A percentile compares a stretch with the other conserved stretches of the same genome.
These are phyloP conservation scores for Dendrocincla fuliginosa DNA, from an alignment of 2,797 vertebrate species.

Conservation along the genomic window DNA sequence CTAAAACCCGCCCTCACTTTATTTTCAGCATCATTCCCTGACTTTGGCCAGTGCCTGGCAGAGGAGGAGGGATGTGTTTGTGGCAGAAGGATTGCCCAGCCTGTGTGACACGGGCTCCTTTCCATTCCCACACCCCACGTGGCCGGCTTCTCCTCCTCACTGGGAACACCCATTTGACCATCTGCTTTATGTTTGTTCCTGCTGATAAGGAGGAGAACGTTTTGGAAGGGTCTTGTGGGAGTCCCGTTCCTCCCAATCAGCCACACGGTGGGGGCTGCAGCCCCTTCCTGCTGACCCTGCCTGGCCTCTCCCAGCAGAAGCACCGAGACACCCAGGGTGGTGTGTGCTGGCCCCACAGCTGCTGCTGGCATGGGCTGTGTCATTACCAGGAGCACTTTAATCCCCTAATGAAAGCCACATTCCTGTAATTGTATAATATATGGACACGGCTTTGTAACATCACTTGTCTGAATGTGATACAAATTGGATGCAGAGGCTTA, in stretches of 20 bases:
- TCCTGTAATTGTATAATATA: conserved; percentile 14
- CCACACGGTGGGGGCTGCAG: neutral
- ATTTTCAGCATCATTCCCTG: neutral
- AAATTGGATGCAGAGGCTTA: conserved; percentile 48
- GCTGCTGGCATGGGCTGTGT: neutral
- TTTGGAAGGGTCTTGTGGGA: neutral
- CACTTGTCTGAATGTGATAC: conserved; percentile 40
- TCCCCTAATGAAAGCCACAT: conserved; percentile 57
- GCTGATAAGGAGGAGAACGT: neutral
- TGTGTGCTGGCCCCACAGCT: conserved; percentile 15
- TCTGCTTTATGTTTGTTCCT: conserved; percentile 37
- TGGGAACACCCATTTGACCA: neutral
- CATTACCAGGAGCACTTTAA: conserved; percentile 40
- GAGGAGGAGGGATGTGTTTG: neutral
- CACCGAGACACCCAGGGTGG: neutral
- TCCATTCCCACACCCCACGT: neutral
- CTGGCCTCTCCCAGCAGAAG: neutral
- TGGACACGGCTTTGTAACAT: conserved; percentile 27
- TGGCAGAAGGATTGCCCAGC: too few relatives aligned
- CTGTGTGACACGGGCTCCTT: neutral
- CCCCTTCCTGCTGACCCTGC: neutral
- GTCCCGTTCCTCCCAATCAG: neutral
- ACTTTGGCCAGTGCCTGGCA: neutral
- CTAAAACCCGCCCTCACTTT: neutral
- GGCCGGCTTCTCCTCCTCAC: neutral